Evolutionary conservation across 2,113 vertebrate genomes (phyloP).

Genomic region (Sinocyclocheilus anophthalmus): DNA sequence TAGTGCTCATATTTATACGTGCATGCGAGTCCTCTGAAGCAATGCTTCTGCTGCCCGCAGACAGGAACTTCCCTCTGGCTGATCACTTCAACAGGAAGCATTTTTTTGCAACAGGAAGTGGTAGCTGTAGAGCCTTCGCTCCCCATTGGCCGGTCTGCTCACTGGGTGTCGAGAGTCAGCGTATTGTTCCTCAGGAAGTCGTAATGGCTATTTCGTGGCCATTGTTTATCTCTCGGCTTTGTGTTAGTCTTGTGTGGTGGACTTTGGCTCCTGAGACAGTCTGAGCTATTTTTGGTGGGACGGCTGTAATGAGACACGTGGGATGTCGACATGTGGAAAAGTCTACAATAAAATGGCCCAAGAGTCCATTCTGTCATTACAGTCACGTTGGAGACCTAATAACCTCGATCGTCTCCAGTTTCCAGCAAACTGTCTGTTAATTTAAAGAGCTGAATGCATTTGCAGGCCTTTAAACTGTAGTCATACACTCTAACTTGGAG

Average conservation of each 20-base stretch:
- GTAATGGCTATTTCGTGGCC: conserved; percentile 60
- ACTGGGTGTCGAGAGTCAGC: conserved; percentile 56
- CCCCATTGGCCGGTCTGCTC: conserved; percentile 53
- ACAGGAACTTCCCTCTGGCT: conserved; percentile 69
- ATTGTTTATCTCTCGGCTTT: conserved; percentile 70
- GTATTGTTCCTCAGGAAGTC: conserved; percentile 75
- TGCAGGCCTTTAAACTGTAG: not conserved
- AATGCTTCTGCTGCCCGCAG: conserved; percentile 50
- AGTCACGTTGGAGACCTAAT: not conserved
- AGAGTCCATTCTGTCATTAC: conserved; percentile 40
- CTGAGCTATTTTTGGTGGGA: conserved; percentile 62
- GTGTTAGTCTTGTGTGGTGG: conserved; percentile 4
- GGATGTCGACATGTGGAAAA: conserved; percentile 54
- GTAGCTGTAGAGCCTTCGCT: conserved; percentile 57
- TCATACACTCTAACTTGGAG: not conserved
- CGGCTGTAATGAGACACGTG: not conserved
- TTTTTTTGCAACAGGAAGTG: conserved; percentile 68
- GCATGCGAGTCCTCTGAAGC: not conserved
- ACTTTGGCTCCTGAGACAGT: conserved; percentile 12
- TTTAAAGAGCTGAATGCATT: not conserved
- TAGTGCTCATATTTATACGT: not conserved
- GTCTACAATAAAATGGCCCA: conserved; percentile 46
- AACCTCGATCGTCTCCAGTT: not conserved
- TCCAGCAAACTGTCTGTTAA: not conserved
- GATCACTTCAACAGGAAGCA: conserved; percentile 70